These are phyloP conservation scores for Lithophane leautieri DNA, from an alignment of 2,888 invertebrate genomes.

Conservation along the genomic window DNA sequence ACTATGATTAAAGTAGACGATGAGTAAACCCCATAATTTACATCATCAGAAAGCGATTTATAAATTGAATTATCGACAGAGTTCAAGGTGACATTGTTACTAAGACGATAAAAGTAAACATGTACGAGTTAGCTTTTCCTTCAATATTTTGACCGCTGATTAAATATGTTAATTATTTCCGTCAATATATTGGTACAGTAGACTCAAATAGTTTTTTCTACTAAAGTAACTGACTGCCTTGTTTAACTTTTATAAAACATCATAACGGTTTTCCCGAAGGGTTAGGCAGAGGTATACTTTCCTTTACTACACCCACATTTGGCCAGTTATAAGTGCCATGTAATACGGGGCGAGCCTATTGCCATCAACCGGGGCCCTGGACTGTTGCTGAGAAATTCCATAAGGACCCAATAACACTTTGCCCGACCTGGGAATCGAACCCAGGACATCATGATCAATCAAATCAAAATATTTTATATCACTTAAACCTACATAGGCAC, in stretches of 20 bases:
- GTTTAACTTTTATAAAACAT: no score
- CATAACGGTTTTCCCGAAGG: background rate
- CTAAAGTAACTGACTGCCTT: no score
- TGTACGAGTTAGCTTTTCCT: conserved; percentile 10
- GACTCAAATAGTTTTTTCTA: no score
- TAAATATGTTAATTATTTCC: conserved; percentile 35
- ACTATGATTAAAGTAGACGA: no score
- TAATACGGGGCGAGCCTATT: background rate
- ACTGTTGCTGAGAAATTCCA: no score
- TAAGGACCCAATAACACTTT: no score
- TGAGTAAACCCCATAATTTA: no score
- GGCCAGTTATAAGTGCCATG: background rate
- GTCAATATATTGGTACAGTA: conserved; percentile 20
- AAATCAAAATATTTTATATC: no score
- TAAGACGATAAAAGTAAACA: conserved; percentile 37
- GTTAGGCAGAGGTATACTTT: background rate
- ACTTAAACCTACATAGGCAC: no score
- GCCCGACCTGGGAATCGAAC: no score
- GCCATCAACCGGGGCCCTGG: no score
- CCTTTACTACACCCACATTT: background rate
- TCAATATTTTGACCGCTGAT: conserved; percentile 25
- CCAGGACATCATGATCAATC: no score
- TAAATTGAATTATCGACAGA: conserved; percentile 35
- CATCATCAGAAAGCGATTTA: conserved; percentile 27
- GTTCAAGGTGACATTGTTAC: conserved; percentile 55